Conservation (phyloP, 1,140 invertebrate species). For the Eumaeus atala region DNA sequence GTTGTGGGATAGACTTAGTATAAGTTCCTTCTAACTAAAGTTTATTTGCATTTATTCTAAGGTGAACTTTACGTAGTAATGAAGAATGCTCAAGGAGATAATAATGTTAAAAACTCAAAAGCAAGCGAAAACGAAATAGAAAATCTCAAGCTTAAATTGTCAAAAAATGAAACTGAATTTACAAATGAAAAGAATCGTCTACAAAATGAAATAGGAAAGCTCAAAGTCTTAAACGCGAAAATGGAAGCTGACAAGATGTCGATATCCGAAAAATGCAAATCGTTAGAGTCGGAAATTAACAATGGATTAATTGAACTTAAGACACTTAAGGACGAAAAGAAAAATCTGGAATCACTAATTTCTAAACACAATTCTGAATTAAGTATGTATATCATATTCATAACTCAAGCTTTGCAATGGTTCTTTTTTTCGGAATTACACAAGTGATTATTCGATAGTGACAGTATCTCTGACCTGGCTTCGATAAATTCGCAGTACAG, state of each 20-base stretch:
- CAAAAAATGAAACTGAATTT: slow-evolving; percentile 66
- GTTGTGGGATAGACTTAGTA: background rate
- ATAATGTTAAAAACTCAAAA: slow-evolving; percentile 64
- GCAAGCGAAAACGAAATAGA: slow-evolving; percentile 68
- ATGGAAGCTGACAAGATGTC: slow-evolving; percentile 64
- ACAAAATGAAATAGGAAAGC: slow-evolving; percentile 71
- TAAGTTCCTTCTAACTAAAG: background rate
- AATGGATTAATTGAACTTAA: slow-evolving; percentile 50
- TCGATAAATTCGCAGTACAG: too few species aligned
- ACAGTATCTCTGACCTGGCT: too few species aligned
- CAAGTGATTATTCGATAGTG: too few species aligned
- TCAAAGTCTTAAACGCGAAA: slow-evolving; percentile 65
- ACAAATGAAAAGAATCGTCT: slow-evolving; percentile 71
- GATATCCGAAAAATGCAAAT: slow-evolving; percentile 71
- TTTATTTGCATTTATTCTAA: slow-evolving; percentile 30
- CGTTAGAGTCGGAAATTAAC: slow-evolving; percentile 55
- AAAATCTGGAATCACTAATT: slow-evolving; percentile 75
- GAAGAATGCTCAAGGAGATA: slow-evolving; percentile 76
- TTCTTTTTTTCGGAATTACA: too few species aligned
- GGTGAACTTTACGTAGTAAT: slow-evolving; percentile 79
- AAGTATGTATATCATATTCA: slow-evolving; percentile 45
- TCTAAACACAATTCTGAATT: slow-evolving; percentile 74
- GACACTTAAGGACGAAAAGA: slow-evolving; percentile 72
- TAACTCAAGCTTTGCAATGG: too few species aligned
- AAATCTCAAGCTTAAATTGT: slow-evolving; percentile 67